Percentiles rank a stretch among this genome's conserved stretches.
These are phyloP conservation scores for Gorsachius magnificus DNA, from an alignment of 2,797 vertebrate species.

Conservation along the genomic window DNA sequence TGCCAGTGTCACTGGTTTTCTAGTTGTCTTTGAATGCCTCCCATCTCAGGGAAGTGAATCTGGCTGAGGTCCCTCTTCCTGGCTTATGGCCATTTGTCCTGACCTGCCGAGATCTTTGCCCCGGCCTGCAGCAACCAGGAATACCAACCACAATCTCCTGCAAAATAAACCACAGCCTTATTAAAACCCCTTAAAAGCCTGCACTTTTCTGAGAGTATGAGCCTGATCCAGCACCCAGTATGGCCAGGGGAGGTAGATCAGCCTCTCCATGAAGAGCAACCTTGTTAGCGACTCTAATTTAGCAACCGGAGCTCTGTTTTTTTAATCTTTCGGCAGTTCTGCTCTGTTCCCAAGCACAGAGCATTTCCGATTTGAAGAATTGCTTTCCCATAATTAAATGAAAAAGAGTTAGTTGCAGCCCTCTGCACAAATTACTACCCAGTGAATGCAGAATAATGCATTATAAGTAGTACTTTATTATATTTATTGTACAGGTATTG, in stretches of 20 bases:
- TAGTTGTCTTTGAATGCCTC: background rate
- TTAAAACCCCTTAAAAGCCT: background rate
- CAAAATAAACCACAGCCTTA: background rate
- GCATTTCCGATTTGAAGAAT: conserved; percentile 64
- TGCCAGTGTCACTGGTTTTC: background rate
- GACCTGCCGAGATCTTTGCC: background rate
- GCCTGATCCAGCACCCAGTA: background rate
- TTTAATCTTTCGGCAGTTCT: conserved; percentile 19
- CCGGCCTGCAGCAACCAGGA: accelerated
- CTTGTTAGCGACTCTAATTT: background rate
- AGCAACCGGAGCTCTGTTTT: background rate
- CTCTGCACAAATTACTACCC: conserved; percentile 69
- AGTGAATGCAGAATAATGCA: conserved; percentile 64
- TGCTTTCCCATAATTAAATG: conserved; percentile 71
- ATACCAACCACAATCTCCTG: accelerated
- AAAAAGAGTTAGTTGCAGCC: conserved; percentile 63
- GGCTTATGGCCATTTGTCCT: background rate
- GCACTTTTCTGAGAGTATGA: background rate
- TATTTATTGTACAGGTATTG: conserved; percentile 76
- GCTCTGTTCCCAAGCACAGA: conserved; percentile 33
- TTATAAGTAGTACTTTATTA: conserved; percentile 70
- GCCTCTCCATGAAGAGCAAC: background rate
- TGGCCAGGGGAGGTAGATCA: background rate
- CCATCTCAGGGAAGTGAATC: background rate
- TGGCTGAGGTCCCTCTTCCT: background rate